Evolutionary conservation across 2,113 vertebrate species (phyloP).

Genomic region (Hemichromis elongatus): DNA sequence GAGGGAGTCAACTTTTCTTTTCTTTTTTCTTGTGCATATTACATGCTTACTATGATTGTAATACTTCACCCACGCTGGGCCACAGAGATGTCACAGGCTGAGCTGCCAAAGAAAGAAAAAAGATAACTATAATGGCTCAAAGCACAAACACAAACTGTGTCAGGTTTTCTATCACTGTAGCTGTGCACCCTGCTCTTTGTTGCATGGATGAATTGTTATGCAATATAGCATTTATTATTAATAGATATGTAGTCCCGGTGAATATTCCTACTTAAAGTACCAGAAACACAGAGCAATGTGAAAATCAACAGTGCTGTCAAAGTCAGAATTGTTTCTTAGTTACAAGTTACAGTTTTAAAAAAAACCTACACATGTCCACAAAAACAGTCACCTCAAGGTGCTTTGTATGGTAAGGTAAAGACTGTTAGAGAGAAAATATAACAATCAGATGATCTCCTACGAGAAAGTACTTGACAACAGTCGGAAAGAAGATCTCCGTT

Average conservation of each 20-base stretch:
- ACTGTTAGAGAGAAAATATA: not conserved
- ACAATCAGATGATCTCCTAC: accelerated
- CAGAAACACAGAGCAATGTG: accelerated
- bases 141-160: not conserved
- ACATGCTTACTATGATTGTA: not conserved
- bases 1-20: not conserved
- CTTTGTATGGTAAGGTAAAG: not conserved
- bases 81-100: not conserved
- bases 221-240: conserved; percentile 12
- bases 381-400: not conserved
- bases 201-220: not conserved
- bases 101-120: not conserved
- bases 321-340: not conserved
- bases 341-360: too few species aligned
- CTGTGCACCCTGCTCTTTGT: not conserved
- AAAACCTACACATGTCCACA: not conserved
- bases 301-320: not conserved
- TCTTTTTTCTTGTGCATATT: accelerated
- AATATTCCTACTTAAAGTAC: not conserved
- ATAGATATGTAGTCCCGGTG: not conserved
- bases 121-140: not conserved
- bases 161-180: not conserved
- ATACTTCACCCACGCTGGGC: not conserved
- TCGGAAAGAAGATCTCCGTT: not conserved
- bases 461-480: not conserved